Evolutionary conservation across 2,113 vertebrate genomes (phyloP).

Genomic region (Pangasianodon hypophthalmus): DNA sequence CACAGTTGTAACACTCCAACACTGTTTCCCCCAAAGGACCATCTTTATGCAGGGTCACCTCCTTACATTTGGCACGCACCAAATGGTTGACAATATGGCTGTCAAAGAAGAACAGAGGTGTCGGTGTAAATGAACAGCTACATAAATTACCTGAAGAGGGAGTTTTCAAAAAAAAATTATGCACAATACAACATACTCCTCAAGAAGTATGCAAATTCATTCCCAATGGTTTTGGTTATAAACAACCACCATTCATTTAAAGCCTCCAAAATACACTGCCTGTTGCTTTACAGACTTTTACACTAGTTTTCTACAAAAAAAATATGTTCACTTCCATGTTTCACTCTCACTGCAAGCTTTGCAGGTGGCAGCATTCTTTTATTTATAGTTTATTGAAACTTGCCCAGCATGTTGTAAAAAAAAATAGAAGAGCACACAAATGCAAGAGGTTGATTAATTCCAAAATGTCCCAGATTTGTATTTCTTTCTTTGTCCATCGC

Average conservation of each 20-base stretch:
- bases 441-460: not conserved
- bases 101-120: constrained; percentile 31
- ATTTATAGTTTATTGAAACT: not conserved
- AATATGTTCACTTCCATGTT: not conserved
- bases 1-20: constrained; percentile 97
- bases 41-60: constrained; percentile 97
- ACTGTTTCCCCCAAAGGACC: constrained; percentile 95
- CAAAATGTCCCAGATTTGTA: not conserved
- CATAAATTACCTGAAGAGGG: too few relatives aligned
- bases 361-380: not conserved
- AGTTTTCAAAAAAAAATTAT: not conserved
- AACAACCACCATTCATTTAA: not conserved
- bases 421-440: not conserved
- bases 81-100: constrained; percentile 99
- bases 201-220: not conserved
- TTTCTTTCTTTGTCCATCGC: not conserved
- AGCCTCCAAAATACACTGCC: not conserved
- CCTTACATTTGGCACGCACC: constrained; percentile 97
- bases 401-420: not conserved
- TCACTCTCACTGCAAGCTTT: not conserved
- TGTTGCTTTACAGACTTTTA: not conserved
- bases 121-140: not conserved
- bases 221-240: not conserved
- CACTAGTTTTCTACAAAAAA: not conserved
- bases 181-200: not conserved